phyloP scores from a whole-genome alignment of 2,113 vertebrate species.

The Tor tambroides region DNA sequence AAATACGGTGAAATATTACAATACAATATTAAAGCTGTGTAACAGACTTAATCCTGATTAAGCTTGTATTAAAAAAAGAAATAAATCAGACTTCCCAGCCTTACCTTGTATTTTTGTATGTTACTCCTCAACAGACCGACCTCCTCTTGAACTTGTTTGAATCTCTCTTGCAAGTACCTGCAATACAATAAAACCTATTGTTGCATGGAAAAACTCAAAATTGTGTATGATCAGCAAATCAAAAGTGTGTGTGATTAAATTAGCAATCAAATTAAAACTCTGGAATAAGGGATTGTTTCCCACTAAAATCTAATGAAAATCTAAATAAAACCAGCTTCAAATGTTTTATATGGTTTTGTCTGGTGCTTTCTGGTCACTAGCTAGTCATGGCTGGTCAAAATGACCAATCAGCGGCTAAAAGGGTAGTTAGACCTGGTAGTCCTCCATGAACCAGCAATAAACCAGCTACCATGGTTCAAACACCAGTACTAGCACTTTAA shows the following conservation, averaged over 20 bases:
- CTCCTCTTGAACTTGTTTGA: constrained; percentile 93
- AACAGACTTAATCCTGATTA: background rate
- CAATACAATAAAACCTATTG: background rate
- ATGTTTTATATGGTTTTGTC: too few species aligned
- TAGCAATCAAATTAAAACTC: background rate
- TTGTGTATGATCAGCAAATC: too few species aligned
- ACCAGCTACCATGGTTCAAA: background rate
- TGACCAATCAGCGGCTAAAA: background rate
- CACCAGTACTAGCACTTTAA: background rate
- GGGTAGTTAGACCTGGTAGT: background rate
- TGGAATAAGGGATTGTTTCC: too few species aligned
- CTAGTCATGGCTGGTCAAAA: background rate
- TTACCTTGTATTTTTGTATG: constrained; percentile 90
- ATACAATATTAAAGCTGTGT: background rate
- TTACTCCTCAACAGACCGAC: constrained; percentile 89
- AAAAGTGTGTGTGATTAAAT: too few species aligned
- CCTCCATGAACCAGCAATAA: background rate
- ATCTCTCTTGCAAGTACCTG: constrained; percentile 94
- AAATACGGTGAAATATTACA: background rate
- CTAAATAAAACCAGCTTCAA: background rate
- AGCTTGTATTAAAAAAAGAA: background rate
- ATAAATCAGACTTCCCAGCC: background rate
- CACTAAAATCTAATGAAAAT: background rate
- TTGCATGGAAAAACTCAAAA: constrained; percentile 2
- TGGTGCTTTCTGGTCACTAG: background rate